phyloP scores from a whole-genome alignment of 2,797 vertebrate species.

The Molossus molossus region DNA sequence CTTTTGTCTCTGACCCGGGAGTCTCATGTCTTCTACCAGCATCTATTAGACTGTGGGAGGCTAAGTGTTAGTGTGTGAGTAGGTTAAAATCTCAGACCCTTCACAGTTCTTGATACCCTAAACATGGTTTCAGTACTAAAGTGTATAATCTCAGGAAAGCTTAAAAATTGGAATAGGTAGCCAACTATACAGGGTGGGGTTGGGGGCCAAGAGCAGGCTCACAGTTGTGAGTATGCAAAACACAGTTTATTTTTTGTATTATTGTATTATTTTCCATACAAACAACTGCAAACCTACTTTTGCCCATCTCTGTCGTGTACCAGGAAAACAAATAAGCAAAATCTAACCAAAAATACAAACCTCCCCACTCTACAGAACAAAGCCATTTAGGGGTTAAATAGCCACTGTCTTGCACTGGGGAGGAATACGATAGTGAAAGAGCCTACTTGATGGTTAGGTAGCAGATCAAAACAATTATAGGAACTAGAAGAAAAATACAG shows the following conservation, averaged over 20 bases:
- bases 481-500: not conserved
- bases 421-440: not conserved
- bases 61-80: constrained; percentile 54
- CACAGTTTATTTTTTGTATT: not conserved
- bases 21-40: constrained; percentile 49
- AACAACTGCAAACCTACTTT: not conserved
- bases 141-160: constrained; percentile 2
- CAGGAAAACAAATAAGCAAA: constrained; percentile 43
- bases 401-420: not conserved
- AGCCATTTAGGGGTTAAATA: not conserved
- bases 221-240: not conserved
- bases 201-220: not conserved
- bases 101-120: not conserved
- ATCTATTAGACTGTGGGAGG: constrained; percentile 32
- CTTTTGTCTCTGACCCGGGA: constrained; percentile 60
- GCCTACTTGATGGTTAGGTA: not conserved
- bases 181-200: not conserved
- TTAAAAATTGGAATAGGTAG: constrained; percentile 27
- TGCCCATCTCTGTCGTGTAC: not conserved
- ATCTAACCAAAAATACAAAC: not conserved
- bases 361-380: not conserved
- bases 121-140: not conserved
- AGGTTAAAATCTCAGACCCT: constrained; percentile 66
- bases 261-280: not conserved
- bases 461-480: not conserved